A percentile compares a stretch with the other conserved stretches of the same genome.
Conservation (phyloP, 30 jellyfish, hydroid and myxozoan species). For the Thelohanellus kitauei region DNA sequence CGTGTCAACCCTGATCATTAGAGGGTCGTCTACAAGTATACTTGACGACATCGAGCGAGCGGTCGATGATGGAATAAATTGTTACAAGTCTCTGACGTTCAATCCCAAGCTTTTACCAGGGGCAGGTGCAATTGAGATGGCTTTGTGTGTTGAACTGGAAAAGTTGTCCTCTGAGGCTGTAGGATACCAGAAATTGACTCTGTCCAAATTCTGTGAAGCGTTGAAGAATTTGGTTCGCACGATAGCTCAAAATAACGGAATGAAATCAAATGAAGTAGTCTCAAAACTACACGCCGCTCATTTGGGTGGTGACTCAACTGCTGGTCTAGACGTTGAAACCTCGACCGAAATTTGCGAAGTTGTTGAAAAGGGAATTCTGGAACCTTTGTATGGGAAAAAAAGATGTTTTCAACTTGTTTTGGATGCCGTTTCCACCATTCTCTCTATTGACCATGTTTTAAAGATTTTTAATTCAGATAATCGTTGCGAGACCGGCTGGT, state of each 20-base stretch:
- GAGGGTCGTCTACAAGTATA: conserved; percentile 57
- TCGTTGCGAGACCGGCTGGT: conserved; percentile 94
- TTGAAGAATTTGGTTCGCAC: conserved; percentile 54
- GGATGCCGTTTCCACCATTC: background rate
- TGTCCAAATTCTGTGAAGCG: conserved; percentile 49
- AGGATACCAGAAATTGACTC: background rate
- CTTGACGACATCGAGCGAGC: conserved; percentile 89
- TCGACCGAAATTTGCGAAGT: background rate
- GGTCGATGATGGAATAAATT: conserved; percentile 81
- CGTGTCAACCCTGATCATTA: conserved; percentile 38
- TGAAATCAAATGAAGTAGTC: no score
- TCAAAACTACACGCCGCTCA: conserved; percentile 37
- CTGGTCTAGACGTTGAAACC: conserved; percentile 58
- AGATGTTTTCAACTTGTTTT: background rate
- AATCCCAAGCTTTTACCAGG: conserved; percentile 72
- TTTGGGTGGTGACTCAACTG: conserved; percentile 26
- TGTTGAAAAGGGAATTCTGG: background rate
- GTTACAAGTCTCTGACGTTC: conserved; percentile 64
- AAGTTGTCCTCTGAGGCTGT: conserved; percentile 13
- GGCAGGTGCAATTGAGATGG: conserved; percentile 87
- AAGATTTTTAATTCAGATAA: conserved; percentile 16
- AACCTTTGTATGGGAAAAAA: background rate
- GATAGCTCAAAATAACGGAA: no score
- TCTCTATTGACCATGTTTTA: background rate
- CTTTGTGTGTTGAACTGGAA: conserved; percentile 31